phyloP scores from a whole-genome alignment of 2,113 vertebrate genomes.

The Callospermophilus lateralis region DNA sequence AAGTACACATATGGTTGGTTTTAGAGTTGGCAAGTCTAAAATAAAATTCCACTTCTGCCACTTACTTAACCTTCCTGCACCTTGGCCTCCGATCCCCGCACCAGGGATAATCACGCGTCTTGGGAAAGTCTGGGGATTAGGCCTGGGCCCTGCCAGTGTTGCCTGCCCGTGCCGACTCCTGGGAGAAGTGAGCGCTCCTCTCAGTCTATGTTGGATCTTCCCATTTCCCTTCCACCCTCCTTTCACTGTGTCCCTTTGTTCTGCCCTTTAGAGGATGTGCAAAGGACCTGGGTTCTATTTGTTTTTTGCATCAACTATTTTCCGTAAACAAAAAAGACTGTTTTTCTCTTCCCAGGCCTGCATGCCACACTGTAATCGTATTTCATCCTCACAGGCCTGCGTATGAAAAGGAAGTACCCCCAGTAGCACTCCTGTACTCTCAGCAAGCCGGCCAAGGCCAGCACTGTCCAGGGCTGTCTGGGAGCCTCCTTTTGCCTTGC shows the following conservation, averaged over 20 bases:
- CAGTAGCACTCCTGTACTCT: neutral
- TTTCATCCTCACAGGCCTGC: neutral
- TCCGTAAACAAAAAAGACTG: neutral
- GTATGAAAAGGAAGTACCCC: neutral
- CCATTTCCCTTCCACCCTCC: neutral
- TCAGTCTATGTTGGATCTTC: neutral
- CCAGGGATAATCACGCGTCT: rapidly evolving
- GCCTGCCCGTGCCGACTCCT: neutral
- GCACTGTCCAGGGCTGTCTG: rapidly evolving
- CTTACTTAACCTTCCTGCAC: neutral
- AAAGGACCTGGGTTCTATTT: neutral
- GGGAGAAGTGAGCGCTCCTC: neutral
- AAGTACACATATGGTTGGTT: neutral
- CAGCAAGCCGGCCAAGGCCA: neutral
- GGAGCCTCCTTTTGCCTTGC: neutral
- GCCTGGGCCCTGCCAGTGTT: neutral
- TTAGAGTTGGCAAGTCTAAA: neutral
- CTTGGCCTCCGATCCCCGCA: neutral
- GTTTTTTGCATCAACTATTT: neutral
- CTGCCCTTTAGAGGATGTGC: neutral
- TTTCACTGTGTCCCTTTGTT: neutral
- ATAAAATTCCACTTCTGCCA: neutral
- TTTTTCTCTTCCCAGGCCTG: neutral
- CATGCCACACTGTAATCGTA: neutral
- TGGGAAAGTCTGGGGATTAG: neutral